Conservation (phyloP, 2,113 vertebrate genomes). For the Vidua chalybeata region DNA sequence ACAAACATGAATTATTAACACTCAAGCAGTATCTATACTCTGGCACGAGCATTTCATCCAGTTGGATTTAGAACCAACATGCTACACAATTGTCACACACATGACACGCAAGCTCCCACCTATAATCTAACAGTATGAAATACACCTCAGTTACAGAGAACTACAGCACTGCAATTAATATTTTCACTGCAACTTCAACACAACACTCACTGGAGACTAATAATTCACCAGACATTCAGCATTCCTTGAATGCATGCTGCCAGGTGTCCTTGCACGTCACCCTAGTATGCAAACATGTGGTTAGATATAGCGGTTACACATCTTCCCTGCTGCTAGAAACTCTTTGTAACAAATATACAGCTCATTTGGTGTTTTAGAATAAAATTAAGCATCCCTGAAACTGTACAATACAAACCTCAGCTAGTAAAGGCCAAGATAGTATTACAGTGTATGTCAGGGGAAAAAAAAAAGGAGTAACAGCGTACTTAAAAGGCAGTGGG, state of each 20-base stretch:
- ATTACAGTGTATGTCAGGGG: neutral
- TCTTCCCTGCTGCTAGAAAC: neutral
- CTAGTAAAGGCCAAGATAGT: neutral
- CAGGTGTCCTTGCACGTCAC: neutral
- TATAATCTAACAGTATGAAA: neutral
- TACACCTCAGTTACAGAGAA: neutral
- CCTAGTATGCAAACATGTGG: slow-evolving; percentile 32
- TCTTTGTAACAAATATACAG: neutral
- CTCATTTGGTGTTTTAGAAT: neutral
- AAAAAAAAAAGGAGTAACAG: neutral
- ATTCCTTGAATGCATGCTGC: neutral
- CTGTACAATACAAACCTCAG: neutral
- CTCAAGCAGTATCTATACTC: neutral
- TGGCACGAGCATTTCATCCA: rapidly evolving
- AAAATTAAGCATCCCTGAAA: neutral
- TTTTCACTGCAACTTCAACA: neutral
- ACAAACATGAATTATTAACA: neutral
- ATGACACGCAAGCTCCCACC: rapidly evolving
- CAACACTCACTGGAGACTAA: neutral
- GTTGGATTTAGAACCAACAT: neutral
- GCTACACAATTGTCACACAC: rapidly evolving
- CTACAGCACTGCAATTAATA: neutral
- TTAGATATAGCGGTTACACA: neutral
- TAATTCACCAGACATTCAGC: neutral
- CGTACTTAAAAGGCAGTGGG: rapidly evolving